Conservation (phyloP, 2,797 vertebrate genomes). For the Rhabdophis nuchalis region DNA sequence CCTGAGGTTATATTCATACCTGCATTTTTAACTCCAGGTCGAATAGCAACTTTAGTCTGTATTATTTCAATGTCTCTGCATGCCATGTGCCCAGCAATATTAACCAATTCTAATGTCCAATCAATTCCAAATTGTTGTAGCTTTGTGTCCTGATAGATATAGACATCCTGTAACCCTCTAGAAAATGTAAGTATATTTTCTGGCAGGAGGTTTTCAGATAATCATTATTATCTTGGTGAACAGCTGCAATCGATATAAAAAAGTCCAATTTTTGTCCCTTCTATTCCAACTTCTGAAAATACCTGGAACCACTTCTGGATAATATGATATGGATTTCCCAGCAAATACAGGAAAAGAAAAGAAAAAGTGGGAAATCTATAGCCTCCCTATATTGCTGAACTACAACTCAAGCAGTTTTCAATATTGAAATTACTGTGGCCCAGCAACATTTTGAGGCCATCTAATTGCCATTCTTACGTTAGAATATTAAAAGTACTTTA, state of each 20-base stretch:
- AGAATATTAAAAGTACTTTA: background rate
- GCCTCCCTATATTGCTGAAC: background rate
- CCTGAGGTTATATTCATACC: slow-evolving; percentile 18
- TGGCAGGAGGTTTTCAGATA: background rate
- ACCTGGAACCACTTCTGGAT: background rate
- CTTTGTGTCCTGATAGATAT: background rate
- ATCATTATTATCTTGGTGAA: background rate
- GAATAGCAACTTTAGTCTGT: background rate
- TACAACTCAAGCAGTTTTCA: background rate
- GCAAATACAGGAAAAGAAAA: background rate
- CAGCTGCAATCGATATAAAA: background rate
- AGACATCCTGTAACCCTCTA: background rate
- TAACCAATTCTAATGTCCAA: background rate
- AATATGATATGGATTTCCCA: background rate
- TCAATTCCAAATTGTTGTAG: background rate
- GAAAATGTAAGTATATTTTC: background rate
- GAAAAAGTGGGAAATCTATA: background rate
- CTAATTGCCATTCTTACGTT: background rate
- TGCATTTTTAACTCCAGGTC: background rate
- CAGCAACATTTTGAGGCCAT: background rate
- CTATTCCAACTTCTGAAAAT: background rate
- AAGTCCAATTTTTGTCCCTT: background rate
- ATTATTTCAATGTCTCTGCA: background rate
- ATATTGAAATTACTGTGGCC: background rate
- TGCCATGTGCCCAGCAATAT: background rate